phyloP scores from a whole-genome alignment of 2,888 invertebrate species.

The Norana najaformis region DNA sequence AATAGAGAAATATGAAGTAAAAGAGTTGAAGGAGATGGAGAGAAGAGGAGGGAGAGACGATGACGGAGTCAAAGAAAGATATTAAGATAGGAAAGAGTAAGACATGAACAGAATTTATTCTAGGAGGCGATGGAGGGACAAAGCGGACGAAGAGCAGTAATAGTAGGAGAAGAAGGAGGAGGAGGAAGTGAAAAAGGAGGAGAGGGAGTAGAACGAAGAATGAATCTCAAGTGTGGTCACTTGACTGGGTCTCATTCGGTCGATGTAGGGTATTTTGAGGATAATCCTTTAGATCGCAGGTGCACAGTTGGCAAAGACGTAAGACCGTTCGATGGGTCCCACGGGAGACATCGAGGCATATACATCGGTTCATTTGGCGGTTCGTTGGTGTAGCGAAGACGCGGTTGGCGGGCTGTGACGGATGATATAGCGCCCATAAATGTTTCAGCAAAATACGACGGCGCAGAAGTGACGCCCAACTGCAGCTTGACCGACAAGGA shows the following conservation, averaged over 20 bases:
- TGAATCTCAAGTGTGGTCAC: not conserved
- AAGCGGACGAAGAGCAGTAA: not conserved
- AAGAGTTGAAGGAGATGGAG: no score
- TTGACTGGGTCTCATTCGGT: not conserved
- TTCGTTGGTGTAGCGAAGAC: conserved; percentile 13
- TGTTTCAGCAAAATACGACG: not conserved
- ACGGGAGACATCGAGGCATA: not conserved
- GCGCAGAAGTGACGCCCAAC: not conserved
- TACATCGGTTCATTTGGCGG: not conserved
- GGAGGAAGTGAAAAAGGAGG: not conserved
- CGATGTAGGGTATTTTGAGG: conserved; percentile 1
- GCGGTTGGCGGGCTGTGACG: conserved; percentile 3
- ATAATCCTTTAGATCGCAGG: not conserved
- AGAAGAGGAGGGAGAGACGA: no score
- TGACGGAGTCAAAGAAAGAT: no score
- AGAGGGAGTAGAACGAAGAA: not conserved
- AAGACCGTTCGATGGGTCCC: not conserved
- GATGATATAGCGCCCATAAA: conserved; percentile 13
- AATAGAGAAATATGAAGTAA: no score
- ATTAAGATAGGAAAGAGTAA: no score
- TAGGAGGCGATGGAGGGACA: no score
- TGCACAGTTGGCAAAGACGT: conserved; percentile 13
- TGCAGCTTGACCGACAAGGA: not conserved
- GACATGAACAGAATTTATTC: no score
- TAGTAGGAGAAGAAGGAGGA: not conserved